Conservation (phyloP, 2,888 invertebrate genomes). For the Archips crataeganus region DNA sequence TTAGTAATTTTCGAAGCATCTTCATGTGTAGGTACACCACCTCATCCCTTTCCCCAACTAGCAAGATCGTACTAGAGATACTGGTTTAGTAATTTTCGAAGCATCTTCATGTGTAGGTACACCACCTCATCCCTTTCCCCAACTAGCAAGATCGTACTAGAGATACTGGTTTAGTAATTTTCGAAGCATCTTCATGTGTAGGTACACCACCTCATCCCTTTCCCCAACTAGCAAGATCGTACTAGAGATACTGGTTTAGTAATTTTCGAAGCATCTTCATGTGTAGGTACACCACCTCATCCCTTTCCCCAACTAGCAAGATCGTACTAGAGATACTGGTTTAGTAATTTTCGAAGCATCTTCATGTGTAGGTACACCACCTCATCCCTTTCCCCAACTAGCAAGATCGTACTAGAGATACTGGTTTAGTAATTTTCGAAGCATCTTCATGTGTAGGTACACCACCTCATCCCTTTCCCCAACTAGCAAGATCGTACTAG, state of each 20-base stretch:
- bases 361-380: background rate
- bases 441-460: background rate
- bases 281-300: background rate
- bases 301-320: too few relatives aligned
- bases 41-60: too few relatives aligned
- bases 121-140: too few relatives aligned
- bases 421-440: background rate
- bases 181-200: too few relatives aligned
- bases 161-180: background rate
- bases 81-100: background rate
- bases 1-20: background rate
- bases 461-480: too few relatives aligned
- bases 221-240: background rate
- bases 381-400: too few relatives aligned
- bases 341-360: background rate
- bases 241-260: background rate
- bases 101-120: background rate
- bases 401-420: background rate
- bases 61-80: background rate
- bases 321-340: background rate
- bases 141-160: background rate
- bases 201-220: background rate
- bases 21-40: background rate
- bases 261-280: background rate
- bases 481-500: background rate